These are phyloP conservation scores for Malurus elegans DNA, from an alignment of 2,113 vertebrate genomes.

Conservation along the genomic window DNA sequence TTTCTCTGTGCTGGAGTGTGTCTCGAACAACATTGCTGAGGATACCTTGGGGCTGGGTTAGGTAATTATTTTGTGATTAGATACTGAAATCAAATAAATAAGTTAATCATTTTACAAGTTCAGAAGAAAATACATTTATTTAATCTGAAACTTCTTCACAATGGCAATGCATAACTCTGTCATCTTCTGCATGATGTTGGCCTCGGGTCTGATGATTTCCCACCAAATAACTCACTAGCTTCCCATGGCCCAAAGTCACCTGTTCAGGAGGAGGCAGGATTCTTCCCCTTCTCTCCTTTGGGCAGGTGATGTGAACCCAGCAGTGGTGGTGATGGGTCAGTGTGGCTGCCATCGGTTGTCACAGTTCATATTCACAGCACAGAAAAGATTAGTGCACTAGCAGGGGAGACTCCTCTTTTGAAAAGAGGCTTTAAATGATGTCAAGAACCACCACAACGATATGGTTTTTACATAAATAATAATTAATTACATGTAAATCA, in stretches of 20 bases:
- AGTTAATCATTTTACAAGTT: not conserved
- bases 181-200: not conserved
- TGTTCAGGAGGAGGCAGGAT: not conserved
- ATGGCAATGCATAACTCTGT: not conserved
- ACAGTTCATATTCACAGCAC: not conserved
- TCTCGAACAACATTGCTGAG: not conserved
- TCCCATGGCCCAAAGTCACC: not conserved
- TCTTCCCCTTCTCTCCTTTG: not conserved
- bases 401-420: constrained; percentile 34
- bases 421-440: constrained; percentile 54
- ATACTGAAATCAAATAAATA: constrained; percentile 4
- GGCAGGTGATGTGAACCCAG: not conserved
- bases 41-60: constrained; percentile 5
- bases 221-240: not conserved
- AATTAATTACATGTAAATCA: constrained; percentile 65
- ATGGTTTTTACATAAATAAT: constrained; percentile 68
- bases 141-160: not conserved
- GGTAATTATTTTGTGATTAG: not conserved
- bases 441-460: constrained; percentile 42
- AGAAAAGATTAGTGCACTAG: not conserved
- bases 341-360: not conserved
- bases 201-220: not conserved
- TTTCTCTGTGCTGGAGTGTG: not conserved
- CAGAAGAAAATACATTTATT: constrained; percentile 6
- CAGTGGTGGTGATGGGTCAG: not conserved